phyloP scores from a whole-genome alignment of 2,113 vertebrate species.

The Elaphurus davidianus region DNA sequence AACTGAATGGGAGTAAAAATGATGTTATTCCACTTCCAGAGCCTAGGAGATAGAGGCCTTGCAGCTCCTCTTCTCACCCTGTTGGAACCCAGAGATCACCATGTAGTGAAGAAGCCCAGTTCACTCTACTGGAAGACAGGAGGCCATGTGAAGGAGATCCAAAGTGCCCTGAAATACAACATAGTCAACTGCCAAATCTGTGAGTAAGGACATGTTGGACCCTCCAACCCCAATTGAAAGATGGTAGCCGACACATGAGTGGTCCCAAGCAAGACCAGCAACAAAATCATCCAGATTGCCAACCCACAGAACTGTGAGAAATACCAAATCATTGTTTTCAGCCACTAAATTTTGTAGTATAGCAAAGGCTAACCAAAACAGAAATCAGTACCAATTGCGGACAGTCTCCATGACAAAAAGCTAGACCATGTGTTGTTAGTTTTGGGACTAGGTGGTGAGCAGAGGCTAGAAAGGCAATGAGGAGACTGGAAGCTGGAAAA shows the following conservation, averaged over 20 bases:
- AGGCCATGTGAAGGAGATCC: not conserved
- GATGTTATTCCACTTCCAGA: not conserved
- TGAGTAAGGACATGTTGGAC: not conserved
- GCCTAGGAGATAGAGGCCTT: not conserved
- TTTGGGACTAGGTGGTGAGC: not conserved
- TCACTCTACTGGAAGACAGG: not conserved
- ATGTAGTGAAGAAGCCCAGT: not conserved
- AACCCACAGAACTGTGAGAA: not conserved
- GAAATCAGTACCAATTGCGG: not conserved
- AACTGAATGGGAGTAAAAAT: not conserved
- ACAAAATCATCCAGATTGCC: not conserved
- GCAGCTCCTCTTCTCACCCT: not conserved
- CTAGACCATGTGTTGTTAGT: not conserved
- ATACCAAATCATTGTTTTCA: not conserved
- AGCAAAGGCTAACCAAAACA: not conserved
- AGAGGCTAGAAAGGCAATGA: not conserved
- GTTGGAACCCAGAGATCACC: not conserved
- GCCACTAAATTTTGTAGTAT: not conserved
- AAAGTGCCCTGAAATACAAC: not conserved
- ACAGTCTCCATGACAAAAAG: not conserved
- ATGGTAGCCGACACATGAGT: not conserved
- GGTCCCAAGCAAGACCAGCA: not conserved
- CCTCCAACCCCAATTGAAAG: not conserved
- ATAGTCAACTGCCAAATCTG: not conserved
- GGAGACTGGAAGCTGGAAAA: not conserved